These are phyloP conservation scores for Bombycilla garrulus DNA, from an alignment of 2,113 vertebrate species.

Conservation along the genomic window DNA sequence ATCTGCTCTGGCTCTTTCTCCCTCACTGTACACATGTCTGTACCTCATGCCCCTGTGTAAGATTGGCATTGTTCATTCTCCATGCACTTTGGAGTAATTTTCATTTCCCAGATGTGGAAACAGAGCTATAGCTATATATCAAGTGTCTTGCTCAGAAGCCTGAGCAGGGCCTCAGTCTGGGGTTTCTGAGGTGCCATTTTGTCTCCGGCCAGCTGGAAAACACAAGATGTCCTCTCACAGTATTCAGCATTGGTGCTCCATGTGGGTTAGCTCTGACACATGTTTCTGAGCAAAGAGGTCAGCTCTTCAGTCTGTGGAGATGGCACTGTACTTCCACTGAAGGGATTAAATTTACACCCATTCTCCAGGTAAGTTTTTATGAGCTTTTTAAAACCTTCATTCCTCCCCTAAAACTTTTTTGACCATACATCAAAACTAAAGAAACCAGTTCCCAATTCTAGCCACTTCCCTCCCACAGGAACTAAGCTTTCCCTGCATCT, in stretches of 20 bases:
- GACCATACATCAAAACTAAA: not conserved
- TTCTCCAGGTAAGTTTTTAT: not conserved
- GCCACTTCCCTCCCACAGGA: not conserved
- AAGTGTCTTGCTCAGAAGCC: not conserved
- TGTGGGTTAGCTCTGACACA: rapidly evolving
- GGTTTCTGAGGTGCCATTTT: not conserved
- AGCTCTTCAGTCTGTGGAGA: not conserved
- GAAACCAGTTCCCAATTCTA: not conserved
- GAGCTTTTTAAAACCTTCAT: not conserved
- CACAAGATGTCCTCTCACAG: not conserved
- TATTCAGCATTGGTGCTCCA: rapidly evolving
- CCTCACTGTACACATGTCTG: rapidly evolving
- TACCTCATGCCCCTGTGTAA: not conserved
- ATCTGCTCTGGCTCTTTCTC: not conserved
- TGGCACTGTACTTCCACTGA: not conserved
- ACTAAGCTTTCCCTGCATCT: not conserved
- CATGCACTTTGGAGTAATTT: not conserved
- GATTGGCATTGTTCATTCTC: not conserved
- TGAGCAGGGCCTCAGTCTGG: not conserved
- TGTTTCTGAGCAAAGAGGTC: rapidly evolving
- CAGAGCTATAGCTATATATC: not conserved
- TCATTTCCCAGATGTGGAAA: not conserved
- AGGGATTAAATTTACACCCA: not conserved
- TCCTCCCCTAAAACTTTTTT: not conserved
- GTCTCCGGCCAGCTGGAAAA: not conserved